phyloP scores from a whole-genome alignment of 1,140 invertebrate genomes.

The Brachionus asplanchnoidis region DNA sequence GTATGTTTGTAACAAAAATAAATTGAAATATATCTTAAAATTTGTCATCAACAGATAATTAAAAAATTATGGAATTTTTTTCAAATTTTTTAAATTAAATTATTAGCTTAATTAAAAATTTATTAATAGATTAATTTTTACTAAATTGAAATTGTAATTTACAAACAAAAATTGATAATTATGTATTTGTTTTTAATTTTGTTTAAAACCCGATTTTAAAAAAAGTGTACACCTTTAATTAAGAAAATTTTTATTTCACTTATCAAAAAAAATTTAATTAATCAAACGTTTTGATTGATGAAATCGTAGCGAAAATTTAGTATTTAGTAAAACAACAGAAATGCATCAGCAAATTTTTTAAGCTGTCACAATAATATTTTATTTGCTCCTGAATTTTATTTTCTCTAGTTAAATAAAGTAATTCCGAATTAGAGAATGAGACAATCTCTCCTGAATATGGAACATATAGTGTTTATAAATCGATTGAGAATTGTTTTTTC shows the following conservation, averaged over 20 bases:
- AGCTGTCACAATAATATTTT: not conserved
- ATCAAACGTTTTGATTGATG: not conserved
- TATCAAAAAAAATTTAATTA: not conserved
- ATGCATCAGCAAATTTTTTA: not conserved
- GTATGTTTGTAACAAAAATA: too few relatives aligned
- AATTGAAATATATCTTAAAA: too few relatives aligned
- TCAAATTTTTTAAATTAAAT: too few relatives aligned
- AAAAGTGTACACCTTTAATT: not conserved
- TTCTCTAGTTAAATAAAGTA: not conserved
- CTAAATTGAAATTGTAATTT: too few relatives aligned
- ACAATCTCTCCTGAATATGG: not conserved
- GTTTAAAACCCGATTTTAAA: not conserved
- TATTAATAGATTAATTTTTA: not conserved
- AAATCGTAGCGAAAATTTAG: not conserved
- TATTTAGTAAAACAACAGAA: not conserved
- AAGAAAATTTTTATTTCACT: not conserved
- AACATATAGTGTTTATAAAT: not conserved
- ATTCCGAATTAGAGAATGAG: not conserved
- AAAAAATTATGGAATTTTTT: too few relatives aligned
- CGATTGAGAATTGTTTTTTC: not conserved
- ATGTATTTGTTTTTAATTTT: too few relatives aligned
- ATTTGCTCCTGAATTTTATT: not conserved
- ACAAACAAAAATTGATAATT: not conserved
- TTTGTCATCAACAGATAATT: too few relatives aligned
- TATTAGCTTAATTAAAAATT: too few relatives aligned